Base-by-base conservation (phyloP, 2,888 invertebrate species). In the Arrhopalites spinosus region DNA sequence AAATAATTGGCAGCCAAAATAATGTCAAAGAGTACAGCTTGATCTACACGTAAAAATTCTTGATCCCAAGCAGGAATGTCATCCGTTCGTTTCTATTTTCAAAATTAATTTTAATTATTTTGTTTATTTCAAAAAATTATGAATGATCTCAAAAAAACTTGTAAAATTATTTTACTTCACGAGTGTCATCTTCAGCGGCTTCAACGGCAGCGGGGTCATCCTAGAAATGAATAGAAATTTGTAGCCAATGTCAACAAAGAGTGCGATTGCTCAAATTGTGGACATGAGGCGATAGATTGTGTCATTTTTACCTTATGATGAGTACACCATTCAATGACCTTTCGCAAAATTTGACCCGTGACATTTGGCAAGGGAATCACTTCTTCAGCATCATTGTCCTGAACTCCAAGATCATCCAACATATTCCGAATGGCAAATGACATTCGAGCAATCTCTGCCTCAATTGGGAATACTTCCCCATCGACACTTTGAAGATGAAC, bases 61-160 rank as follows among this genome's bases (percentile, higher is more conserved):
- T 96, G 95, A 88, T 99, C 99, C 99, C 99, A 99, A 0, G 96
- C 95, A 27, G 95, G 94, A 82, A 99, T 99, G 85, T 99, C 98
- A 85, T 98, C 98, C 0, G 98, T 98, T 20, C 98, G 89, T 84
- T 98, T 78, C 68, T 81, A 11, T n/a, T n/a, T n/a, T n/a, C n/a
- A n/a, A n/a, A n/a, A n/a, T n/a, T n/a, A n/a, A n/a, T n/a, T n/a
- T n/a, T n/a, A n/a, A n/a, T n/a, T 11, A 36, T 36, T 36, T 36
- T 36, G 36, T 36, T 3, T 36, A 11, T 36, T 36, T 36, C 36
- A 36, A 36, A 36, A 36, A n/a, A n/a, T n/a, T n/a, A n/a, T n/a
- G n/a, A n/a, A n/a, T n/a, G n/a, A n/a, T n/a, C n/a, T n/a, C n/a
- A n/a, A n/a, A n/a, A n/a, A n/a, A n/a, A n/a, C n/a, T n/a, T n/a